Conservation (phyloP, 2,113 vertebrate species). For the Chaetodon trifascialis region DNA sequence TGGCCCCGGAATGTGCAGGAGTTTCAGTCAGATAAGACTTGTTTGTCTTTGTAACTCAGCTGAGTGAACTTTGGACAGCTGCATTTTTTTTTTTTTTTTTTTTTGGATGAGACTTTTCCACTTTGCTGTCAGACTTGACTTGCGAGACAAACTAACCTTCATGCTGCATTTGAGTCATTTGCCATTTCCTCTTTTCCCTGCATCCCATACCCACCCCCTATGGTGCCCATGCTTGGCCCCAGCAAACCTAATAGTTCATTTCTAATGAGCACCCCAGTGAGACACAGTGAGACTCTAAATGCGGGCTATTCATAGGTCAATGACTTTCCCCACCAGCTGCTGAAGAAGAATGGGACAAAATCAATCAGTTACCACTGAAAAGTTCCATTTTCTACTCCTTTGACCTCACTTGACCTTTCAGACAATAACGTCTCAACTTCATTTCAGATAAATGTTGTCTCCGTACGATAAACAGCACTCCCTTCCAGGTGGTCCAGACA, state of each 20-base stretch:
- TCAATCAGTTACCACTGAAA: slow-evolving; percentile 73
- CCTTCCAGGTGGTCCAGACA: slow-evolving; percentile 76
- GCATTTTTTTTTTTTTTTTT: slow-evolving; percentile 20
- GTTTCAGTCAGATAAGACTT: slow-evolving; percentile 80
- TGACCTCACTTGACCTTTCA: slow-evolving; percentile 77
- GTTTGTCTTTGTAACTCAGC: slow-evolving; percentile 75
- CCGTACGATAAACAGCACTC: slow-evolving; percentile 27
- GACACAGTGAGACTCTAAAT: slow-evolving; percentile 60
- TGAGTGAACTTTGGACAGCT: slow-evolving; percentile 78
- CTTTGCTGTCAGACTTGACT: slow-evolving; percentile 12
- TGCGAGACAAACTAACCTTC: slow-evolving; percentile 38
- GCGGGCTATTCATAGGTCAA: slow-evolving; percentile 62
- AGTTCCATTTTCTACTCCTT: slow-evolving; percentile 65
- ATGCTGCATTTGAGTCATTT: slow-evolving; percentile 57
- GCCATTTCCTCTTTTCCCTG: slow-evolving; percentile 59
- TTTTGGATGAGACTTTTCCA: slow-evolving; percentile 22
- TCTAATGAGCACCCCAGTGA: slow-evolving; percentile 74
- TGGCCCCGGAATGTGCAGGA: slow-evolving; percentile 12
- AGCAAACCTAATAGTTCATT: slow-evolving; percentile 63
- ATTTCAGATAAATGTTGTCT: slow-evolving; percentile 66
- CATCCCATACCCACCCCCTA: slow-evolving; percentile 41
- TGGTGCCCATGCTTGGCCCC: slow-evolving; percentile 50
- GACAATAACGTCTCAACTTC: slow-evolving; percentile 67
- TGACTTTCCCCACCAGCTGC: slow-evolving; percentile 71
- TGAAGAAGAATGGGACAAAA: slow-evolving; percentile 68